Base-by-base conservation (phyloP, 2,113 vertebrate genomes). In the Scophthalmus maximus region DNA sequence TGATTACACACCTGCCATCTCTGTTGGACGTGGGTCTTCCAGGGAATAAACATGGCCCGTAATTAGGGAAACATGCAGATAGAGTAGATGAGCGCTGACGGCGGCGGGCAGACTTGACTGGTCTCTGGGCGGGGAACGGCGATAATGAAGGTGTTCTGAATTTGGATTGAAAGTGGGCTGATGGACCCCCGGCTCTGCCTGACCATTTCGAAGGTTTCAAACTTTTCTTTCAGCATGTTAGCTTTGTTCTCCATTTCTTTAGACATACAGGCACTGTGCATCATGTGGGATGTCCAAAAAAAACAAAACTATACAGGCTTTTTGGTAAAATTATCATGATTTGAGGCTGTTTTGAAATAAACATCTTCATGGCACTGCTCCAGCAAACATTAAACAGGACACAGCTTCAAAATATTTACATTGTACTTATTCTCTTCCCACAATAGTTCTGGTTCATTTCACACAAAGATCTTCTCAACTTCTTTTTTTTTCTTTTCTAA, bases 1-100 rank as follows among this genome's bases (percentile, higher is more conserved):
- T 90, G 90, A 91, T 90, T 88, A 86, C 83, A 81, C 85, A 77
- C 84, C 86, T 79, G 84, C 86, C 83, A 42, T 87, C 88, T 89
- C 90, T 67, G 86, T 71, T 85, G 90, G 84, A 88, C 46, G 76
- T 77, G 71, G 49, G 81, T 80, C 76, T 88, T 88, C 78, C 68
- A 67, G 82, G 87, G 81, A 88, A 85, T 85, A 86, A 89, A 85
- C 83, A 87, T 27, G 66, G 79, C 38, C 60, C 80, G 68, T 90
- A 85, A 90, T 91, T 91, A 91, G 87, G 75, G 77, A 82, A 77
- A 80, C 72, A 72, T 79, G 75, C 64, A 80, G 84, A 86, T 82
- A 32, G 40, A 46, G 60, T 60, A 30, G 81, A 71, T 49, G 77
- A 85, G 85, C 49, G 18, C 57, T 26, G 38, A 67, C 44, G 81